These are phyloP conservation scores for Drosophila meridionalis DNA, from an alignment of 2,888 invertebrate genomes.

Conservation along the genomic window DNA sequence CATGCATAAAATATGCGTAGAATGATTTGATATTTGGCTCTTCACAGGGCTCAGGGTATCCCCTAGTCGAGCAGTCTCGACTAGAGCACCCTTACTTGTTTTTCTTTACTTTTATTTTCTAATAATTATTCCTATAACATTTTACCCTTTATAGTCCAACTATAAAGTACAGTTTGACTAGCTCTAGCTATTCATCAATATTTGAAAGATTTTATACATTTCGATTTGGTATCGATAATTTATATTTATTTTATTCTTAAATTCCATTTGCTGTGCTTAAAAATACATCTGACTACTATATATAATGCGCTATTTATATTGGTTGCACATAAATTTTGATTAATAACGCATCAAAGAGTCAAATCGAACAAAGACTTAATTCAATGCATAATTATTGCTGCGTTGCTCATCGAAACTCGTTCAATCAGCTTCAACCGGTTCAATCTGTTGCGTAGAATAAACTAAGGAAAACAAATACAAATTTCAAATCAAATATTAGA, in stretches of 20 bases:
- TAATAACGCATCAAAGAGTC: background rate
- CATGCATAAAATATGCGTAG: too few species aligned
- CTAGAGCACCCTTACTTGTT: too few species aligned
- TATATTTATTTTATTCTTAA: background rate
- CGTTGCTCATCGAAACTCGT: background rate
- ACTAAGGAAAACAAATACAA: background rate
- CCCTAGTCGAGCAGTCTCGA: too few species aligned
- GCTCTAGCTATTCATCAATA: too few species aligned
- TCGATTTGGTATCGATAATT: background rate
- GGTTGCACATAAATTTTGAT: background rate
- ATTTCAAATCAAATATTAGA: background rate
- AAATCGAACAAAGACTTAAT: background rate
- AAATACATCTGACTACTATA: background rate
- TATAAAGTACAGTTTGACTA: too few species aligned
- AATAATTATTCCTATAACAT: too few species aligned
- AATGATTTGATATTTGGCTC: too few species aligned
- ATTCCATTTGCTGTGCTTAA: background rate
- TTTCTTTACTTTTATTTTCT: too few species aligned
- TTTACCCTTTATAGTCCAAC: too few species aligned
- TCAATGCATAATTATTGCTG: background rate
- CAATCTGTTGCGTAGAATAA: background rate
- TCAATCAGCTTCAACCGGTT: slow-evolving; percentile 2
- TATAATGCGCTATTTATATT: background rate
- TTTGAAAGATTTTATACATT: background rate
- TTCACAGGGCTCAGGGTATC: too few species aligned